Base-by-base conservation (phyloP, 2,888 invertebrate species). In the Resseliella maxima region DNA sequence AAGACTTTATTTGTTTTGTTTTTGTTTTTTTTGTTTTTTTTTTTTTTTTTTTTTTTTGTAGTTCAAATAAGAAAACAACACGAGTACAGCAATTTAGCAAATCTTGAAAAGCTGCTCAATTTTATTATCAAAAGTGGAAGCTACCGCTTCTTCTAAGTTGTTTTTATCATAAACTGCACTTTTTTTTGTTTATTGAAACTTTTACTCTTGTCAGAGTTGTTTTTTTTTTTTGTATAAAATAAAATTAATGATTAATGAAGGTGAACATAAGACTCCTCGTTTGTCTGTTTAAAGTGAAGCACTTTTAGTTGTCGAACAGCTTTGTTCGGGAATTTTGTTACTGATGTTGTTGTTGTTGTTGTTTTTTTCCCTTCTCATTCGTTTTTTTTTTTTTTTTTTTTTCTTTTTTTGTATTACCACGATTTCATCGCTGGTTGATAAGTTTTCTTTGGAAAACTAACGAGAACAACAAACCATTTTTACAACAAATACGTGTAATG, bases 241-340 rank as follows among this genome's bases (percentile, higher is more conserved):
- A 3, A 59, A 59, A 59, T 59, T 59, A 59, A 59, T 59, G 59
- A 59, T 59, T n/a, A 59, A 59, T 59, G 59, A 59, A 59, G n/a
- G 59, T 24, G 24, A 59, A 59, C 24, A 59, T 10, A 24, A 59
- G 12, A 2, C 15, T n/a, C 18, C 18, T 6, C 18, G 46, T 50
- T 50, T 18, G 46, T 50, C 46, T 8, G 46, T 50, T 50, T 50
- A 6, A 15, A 15, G 46, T 15, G 46, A 50, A 18, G 18, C 18
- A 50, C 46, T 50, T 50, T 50, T 18, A 18, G 46, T 50, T 50
- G 2, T 41, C 18, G 46, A 50, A 50, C 46, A 50, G 8, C 2
- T 15, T 50, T 50, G 46, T 50, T 50, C 18, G 18, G 46, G 18
- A 50, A 50, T 15, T 15, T 18, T 50, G 8, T 6, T 50, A n/a